Conservation (phyloP, 2,797 vertebrate genomes). For the Lutjanus argentimaculatus region DNA sequence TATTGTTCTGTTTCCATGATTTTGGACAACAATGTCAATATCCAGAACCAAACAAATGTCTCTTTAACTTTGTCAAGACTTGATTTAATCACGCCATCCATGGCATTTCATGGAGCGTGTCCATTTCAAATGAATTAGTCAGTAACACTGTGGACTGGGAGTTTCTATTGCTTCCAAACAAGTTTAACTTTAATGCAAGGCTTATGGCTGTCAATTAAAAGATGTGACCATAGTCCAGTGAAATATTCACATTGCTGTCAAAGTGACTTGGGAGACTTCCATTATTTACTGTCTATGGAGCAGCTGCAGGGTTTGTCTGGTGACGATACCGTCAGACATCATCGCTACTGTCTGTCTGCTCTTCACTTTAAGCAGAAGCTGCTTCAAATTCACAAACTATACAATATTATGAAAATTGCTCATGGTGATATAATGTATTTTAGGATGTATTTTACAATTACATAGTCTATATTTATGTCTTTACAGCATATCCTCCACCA, state of each 20-base stretch:
- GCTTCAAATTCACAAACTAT: background rate
- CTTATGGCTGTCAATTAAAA: constrained; percentile 30
- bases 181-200: constrained; percentile 21
- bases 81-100: background rate
- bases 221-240: constrained; percentile 17
- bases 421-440: background rate
- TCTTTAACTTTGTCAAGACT: constrained; percentile 6
- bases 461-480: constrained; percentile 31
- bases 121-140: constrained; percentile 15
- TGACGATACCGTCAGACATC: constrained; percentile 33
- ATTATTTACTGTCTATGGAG: constrained; percentile 30
- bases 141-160: constrained; percentile 6
- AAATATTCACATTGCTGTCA: constrained; percentile 19
- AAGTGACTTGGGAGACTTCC: constrained; percentile 8
- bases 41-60: constrained; percentile 10
- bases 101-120: background rate
- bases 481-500: background rate
- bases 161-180: constrained; percentile 26
- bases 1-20: constrained; percentile 7
- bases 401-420: background rate
- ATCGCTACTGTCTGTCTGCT: constrained; percentile 3
- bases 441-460: background rate
- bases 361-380: background rate
- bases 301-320: constrained; percentile 36
- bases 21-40: background rate